Evolutionary conservation across 2,113 vertebrate species (phyloP).

Genomic region (Cricetomys ansorgei): DNA sequence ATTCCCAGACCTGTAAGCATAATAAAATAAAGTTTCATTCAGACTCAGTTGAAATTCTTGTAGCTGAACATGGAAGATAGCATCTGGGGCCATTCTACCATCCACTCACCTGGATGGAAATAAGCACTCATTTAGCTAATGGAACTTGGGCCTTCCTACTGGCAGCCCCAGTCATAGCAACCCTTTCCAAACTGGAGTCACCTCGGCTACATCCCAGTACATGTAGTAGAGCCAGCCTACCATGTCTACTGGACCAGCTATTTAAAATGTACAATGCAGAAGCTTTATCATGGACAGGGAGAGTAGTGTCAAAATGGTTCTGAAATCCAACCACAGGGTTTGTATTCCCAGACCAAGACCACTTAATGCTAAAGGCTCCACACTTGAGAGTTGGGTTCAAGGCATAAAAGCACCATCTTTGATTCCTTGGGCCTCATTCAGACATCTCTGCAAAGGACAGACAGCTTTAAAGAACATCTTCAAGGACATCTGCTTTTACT

Average conservation of each 20-base stretch:
- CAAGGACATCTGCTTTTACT: background rate
- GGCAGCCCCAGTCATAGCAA: background rate
- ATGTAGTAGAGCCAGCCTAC: background rate
- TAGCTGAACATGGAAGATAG: slow-evolving; percentile 47
- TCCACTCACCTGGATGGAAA: slow-evolving; percentile 16
- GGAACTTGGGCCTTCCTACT: background rate
- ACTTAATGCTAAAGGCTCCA: background rate
- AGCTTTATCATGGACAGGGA: background rate
- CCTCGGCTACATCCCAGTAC: background rate
- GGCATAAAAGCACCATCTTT: background rate
- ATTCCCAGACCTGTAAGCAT: slow-evolving; percentile 73
- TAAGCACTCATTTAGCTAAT: slow-evolving; percentile 30
- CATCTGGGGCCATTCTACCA: slow-evolving; percentile 23
- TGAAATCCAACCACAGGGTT: background rate
- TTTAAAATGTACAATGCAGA: background rate
- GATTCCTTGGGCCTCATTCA: background rate
- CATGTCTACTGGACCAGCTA: background rate
- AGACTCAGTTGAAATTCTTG: slow-evolving; percentile 65
- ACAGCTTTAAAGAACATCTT: background rate
- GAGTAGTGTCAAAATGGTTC: background rate
- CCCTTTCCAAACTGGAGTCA: background rate
- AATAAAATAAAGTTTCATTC: slow-evolving; percentile 74
- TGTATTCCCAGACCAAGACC: background rate
- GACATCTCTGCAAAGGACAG: background rate
- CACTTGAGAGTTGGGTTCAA: background rate